Percentiles rank a stretch among this genome's conserved stretches.
These are phyloP conservation scores for Puma concolor DNA, from an alignment of 2,113 vertebrate species.

Conservation along the genomic window DNA sequence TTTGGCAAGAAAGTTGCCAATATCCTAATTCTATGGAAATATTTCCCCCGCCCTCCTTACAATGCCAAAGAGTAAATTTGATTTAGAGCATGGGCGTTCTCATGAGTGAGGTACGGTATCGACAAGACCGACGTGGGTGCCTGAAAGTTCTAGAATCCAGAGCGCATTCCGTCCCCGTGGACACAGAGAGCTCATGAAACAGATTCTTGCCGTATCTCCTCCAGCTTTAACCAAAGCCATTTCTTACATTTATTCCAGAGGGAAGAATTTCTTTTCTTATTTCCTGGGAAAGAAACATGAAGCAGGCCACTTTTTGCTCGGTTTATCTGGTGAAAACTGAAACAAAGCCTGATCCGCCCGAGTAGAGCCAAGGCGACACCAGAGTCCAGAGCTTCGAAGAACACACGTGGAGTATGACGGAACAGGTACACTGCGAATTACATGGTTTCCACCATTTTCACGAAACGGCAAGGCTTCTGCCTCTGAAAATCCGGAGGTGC, in stretches of 20 bases:
- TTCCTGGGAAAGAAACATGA: neutral
- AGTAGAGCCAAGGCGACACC: neutral
- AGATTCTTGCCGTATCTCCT: fast-evolving
- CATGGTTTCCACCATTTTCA: too few species aligned
- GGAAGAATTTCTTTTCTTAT: neutral
- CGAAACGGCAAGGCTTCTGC: neutral
- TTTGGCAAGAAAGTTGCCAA: neutral
- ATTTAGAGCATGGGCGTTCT: neutral
- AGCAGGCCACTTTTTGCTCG: neutral
- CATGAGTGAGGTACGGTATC: fast-evolving
- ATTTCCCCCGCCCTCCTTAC: neutral
- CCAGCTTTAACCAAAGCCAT: neutral
- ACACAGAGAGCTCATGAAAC: neutral
- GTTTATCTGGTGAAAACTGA: neutral
- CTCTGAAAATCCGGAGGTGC: fast-evolving
- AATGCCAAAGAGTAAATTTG: neutral
- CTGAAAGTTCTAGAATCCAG: neutral
- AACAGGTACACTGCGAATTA: neutral
- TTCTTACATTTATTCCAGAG: neutral
- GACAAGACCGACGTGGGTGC: too few species aligned
- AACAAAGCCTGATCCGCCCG: neutral
- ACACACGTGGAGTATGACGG: neutral
- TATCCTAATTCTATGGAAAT: neutral
- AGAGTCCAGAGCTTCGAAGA: neutral
- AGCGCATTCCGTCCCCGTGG: fast-evolving